Base-by-base conservation (phyloP, 2,113 vertebrate species). In the Oostethus manadensis region DNA sequence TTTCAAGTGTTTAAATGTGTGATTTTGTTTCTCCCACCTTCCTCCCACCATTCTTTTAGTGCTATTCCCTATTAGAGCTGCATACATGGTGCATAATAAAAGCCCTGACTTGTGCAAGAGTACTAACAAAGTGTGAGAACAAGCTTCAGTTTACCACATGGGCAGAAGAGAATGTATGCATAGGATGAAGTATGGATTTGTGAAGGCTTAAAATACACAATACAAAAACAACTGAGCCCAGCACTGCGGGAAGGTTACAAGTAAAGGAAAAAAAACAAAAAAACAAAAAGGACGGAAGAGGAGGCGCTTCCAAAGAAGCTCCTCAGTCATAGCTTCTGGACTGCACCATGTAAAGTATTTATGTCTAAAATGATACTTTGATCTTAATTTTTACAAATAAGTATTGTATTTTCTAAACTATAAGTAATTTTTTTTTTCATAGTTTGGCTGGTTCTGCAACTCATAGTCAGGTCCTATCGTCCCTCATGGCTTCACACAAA, bases 1-100 rank as follows among this genome's bases (percentile, higher is more conserved):
- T 43, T 67, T 46, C 54, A 50, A 48, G 73, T 48, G 44, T 68
- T 26, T 61, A 47, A 35, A 14, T n/a, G 6, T 13, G 0, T 45
- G 18, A 46, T 59, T 69, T 75, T 79, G 42, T 74, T 83, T 68
- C 60, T 62, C 44, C 68, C 73, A 72, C 3, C 47, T 67, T 42
- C 62, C 26, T 43, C 62, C 20, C 44, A 16, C 42, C 20, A 29
- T 1, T 43, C 35, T 51, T 73, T 67, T 35, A 56, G 9, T 58
- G 62, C 26, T 54, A 57, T 49, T 77, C 50, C 59, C 2, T 2
- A 17, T 6, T 17, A 29, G 21, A 56, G 18, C 62, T 64, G 45
- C 42, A 50, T 16, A 33, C 57, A 48, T 40, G 4, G 20, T 42
- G 49, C 48, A 23, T 3, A 51, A 46, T 63, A 13, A 46, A 35